phyloP scores from a whole-genome alignment of 2,797 vertebrate genomes.

The Philypnodon macrostomus region DNA sequence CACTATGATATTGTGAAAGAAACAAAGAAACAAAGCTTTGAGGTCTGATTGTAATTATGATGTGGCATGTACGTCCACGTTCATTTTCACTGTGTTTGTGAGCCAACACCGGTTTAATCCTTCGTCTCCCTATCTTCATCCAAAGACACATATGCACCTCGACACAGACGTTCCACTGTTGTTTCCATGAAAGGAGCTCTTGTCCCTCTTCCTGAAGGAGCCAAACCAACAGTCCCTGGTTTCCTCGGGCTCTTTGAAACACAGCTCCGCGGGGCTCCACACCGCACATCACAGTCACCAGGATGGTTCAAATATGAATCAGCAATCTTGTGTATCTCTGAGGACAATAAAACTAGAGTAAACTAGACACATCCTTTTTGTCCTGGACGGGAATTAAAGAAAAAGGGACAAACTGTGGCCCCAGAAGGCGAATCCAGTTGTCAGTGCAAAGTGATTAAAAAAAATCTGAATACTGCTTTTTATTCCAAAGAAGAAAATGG shows the following conservation, averaged over 20 bases:
- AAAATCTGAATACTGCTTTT: slow-evolving; percentile 71
- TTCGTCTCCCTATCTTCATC: slow-evolving; percentile 15
- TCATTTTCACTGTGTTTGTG: slow-evolving; percentile 40
- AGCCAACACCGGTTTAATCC: slow-evolving; percentile 38
- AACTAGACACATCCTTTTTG: slow-evolving; percentile 7
- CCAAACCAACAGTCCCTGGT: slow-evolving; percentile 64
- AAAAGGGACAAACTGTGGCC: slow-evolving; percentile 12
- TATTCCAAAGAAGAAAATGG: slow-evolving; percentile 77
- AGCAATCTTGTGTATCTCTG: slow-evolving; percentile 21
- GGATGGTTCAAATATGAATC: slow-evolving; percentile 70
- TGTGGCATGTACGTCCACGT: slow-evolving; percentile 57
- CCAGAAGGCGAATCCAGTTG: not conserved
- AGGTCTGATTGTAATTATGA: slow-evolving; percentile 71
- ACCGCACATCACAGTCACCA: slow-evolving; percentile 52
- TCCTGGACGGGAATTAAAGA: slow-evolving; percentile 7
- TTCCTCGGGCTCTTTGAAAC: slow-evolving; percentile 67
- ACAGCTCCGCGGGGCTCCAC: slow-evolving; percentile 25
- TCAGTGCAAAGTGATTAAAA: slow-evolving; percentile 19
- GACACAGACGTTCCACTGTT: slow-evolving; percentile 77
- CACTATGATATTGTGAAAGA: slow-evolving; percentile 27
- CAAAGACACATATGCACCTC: slow-evolving; percentile 66
- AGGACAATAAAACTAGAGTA: slow-evolving; percentile 2
- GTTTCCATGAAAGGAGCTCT: slow-evolving; percentile 75
- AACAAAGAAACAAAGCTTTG: slow-evolving; percentile 35
- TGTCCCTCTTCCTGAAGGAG: slow-evolving; percentile 64